These are phyloP conservation scores for Progne subis DNA, from an alignment of 2,113 vertebrate species.

Conservation along the genomic window DNA sequence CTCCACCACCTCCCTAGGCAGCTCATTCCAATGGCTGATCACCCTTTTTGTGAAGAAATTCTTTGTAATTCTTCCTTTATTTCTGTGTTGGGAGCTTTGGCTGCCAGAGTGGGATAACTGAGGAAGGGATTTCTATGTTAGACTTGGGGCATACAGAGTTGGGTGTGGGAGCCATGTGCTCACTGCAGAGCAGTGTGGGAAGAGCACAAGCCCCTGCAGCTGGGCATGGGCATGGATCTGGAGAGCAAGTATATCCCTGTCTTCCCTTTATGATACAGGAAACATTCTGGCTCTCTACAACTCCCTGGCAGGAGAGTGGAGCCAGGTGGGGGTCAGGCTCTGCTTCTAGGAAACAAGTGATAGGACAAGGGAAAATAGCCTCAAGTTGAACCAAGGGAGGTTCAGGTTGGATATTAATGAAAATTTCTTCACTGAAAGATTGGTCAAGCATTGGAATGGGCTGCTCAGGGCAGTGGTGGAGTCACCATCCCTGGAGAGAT, in stretches of 20 bases:
- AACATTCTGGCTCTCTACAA: neutral
- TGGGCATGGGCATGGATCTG: neutral
- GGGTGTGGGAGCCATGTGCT: neutral
- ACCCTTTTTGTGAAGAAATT: neutral
- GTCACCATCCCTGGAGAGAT: neutral
- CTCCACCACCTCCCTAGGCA: neutral
- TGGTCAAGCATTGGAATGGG: neutral
- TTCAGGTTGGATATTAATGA: neutral
- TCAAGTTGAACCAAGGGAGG: neutral
- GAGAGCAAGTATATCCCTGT: neutral
- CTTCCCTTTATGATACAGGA: neutral
- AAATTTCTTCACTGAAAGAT: neutral
- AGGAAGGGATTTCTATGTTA: neutral
- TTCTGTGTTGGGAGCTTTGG: neutral
- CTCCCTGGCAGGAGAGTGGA: neutral
- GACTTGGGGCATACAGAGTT: neutral
- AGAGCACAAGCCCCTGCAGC: neutral
- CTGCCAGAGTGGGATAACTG: accelerated
- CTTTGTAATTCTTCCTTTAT: neutral
- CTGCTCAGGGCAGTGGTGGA: neutral
- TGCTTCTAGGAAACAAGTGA: neutral
- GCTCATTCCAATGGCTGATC: neutral
- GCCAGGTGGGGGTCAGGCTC: neutral
- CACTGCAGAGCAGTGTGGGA: neutral
- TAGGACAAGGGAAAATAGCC: neutral